Conservation (phyloP, 2,113 vertebrate genomes). For the Cyprinodon brontotheroides region DNA sequence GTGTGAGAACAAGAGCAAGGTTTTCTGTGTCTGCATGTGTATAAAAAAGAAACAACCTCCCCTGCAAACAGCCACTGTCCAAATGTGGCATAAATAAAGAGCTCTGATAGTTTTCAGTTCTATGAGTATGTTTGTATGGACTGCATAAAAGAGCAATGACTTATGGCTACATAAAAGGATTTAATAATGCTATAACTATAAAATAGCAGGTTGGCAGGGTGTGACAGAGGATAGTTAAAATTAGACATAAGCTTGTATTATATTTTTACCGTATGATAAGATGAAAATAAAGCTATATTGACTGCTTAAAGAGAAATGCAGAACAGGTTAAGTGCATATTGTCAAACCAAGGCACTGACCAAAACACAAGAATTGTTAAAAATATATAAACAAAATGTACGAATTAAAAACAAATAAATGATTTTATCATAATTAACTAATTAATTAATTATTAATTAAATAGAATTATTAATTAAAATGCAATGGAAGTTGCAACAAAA, state of each 20-base stretch:
- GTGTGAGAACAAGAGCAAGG: neutral
- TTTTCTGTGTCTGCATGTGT: neutral
- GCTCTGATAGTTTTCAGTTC: neutral
- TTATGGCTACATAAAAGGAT: neutral
- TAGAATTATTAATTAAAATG: no score
- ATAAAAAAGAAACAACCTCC: neutral
- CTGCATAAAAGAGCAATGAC: neutral
- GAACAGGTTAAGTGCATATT: no score
- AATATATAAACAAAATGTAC: no score
- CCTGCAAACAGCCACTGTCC: neutral
- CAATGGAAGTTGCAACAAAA: no score
- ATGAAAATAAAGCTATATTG: neutral
- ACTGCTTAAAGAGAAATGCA: no score
- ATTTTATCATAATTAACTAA: no score
- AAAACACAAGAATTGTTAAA: no score
- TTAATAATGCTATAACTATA: neutral
- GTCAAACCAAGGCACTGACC: no score
- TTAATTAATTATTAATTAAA: no score
- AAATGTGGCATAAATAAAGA: neutral
- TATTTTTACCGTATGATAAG: neutral
- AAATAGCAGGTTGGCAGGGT: neutral
- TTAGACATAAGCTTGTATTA: neutral
- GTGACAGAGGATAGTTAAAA: neutral
- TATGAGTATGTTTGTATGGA: neutral
- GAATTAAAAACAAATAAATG: no score